phyloP scores from a whole-genome alignment of 1,140 invertebrate species.

The Euschistus heros region DNA sequence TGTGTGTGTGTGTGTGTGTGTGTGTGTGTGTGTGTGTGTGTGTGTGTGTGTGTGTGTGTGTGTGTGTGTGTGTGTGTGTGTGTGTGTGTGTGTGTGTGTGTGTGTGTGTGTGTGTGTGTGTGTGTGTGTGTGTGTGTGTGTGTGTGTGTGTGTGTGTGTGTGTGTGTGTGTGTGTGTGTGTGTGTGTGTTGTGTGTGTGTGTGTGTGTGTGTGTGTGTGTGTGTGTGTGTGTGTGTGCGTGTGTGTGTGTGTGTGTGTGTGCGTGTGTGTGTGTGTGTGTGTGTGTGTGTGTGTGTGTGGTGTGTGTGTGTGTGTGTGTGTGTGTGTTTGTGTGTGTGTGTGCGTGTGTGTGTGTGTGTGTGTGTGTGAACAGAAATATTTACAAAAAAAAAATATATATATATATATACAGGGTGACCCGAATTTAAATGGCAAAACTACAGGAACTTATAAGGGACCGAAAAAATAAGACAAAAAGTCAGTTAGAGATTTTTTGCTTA shows the following conservation, averaged over 20 bases:
- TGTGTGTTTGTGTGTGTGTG: background rate
- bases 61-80: background rate
- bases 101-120: background rate
- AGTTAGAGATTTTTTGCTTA: no score
- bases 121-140: background rate
- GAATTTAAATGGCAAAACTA: no score
- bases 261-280: background rate
- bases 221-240: background rate
- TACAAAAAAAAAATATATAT: no score
- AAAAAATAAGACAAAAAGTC: no score
- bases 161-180: conserved; percentile 30
- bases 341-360: background rate
- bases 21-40: background rate
- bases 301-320: background rate
- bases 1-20: background rate
- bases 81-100: background rate
- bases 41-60: background rate
- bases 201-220: conserved; percentile 25
- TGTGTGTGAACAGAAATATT: background rate
- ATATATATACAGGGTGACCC: no score
- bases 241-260: background rate
- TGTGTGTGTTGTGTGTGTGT: background rate
- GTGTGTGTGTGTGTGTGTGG: conserved; percentile 26
- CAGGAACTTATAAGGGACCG: no score
- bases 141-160: background rate